Conservation (phyloP, 1,140 invertebrate genomes). For the Colletes latitarsis region DNA sequence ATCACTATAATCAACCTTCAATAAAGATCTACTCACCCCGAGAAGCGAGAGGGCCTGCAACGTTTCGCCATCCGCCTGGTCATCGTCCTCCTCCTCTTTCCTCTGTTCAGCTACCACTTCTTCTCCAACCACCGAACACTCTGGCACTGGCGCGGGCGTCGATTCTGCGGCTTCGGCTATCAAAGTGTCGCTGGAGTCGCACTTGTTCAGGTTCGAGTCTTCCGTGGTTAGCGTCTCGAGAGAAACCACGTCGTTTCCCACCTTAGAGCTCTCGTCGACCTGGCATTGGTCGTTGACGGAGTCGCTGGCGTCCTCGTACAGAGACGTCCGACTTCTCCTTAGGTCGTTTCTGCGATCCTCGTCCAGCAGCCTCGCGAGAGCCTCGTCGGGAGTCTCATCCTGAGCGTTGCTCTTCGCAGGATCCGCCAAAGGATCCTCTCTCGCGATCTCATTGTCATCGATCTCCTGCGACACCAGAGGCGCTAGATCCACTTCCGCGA, state of each 20-base stretch:
- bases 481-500: slow-evolving; percentile 8
- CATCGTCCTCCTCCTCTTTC: not conserved
- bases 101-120: not conserved
- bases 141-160: slow-evolving; percentile 16
- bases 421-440: not conserved
- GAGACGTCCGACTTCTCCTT: slow-evolving; percentile 60
- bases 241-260: slow-evolving; percentile 35
- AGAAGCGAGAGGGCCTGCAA: slow-evolving; percentile 10
- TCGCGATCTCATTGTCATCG: not conserved
- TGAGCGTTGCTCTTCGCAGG: slow-evolving; percentile 24
- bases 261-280: not conserved
- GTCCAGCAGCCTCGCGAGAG: slow-evolving; percentile 37
- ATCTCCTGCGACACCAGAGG: slow-evolving; percentile 17
- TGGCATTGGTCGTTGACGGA: slow-evolving; percentile 41
- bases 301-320: slow-evolving; percentile 71
- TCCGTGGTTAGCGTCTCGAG: slow-evolving; percentile 48
- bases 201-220: slow-evolving; percentile 72
- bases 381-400: slow-evolving; percentile 11
- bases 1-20: no score
- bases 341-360: slow-evolving; percentile 47
- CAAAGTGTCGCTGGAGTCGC: slow-evolving; percentile 75
- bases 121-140: slow-evolving; percentile 10
- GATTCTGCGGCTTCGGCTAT: slow-evolving; percentile 69
- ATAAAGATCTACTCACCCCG: slow-evolving; percentile 37
- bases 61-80: not conserved